phyloP scores from a whole-genome alignment of 2,113 vertebrate species.

The Atrichornis clamosus region DNA sequence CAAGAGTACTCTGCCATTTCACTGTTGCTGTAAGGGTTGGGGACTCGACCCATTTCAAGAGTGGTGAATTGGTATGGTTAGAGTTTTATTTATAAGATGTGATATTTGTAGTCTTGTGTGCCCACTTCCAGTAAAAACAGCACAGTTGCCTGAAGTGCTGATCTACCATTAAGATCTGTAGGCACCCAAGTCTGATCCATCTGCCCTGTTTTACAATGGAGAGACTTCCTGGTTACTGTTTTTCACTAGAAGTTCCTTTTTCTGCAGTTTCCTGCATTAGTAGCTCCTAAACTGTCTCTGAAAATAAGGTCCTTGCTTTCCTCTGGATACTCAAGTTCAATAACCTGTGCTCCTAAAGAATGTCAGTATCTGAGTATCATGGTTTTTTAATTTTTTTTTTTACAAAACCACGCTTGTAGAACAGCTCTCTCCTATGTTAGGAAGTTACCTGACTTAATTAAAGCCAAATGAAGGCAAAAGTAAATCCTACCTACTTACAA shows the following conservation, averaged over 20 bases:
- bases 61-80: background rate
- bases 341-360: background rate
- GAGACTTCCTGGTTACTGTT: background rate
- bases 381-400: background rate
- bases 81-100: background rate
- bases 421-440: background rate
- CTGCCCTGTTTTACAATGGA: background rate
- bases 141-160: background rate
- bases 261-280: background rate
- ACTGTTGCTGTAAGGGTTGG: background rate
- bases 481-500: background rate
- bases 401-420: background rate
- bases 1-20: background rate
- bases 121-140: background rate
- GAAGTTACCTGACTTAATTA: background rate
- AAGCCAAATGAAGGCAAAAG: background rate
- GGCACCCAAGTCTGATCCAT: background rate
- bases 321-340: background rate
- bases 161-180: background rate
- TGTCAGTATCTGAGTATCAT: background rate
- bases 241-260: background rate
- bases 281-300: background rate
- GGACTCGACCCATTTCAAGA: background rate
- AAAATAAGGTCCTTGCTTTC: background rate
- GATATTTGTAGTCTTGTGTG: background rate